Base-by-base conservation (phyloP, 37 sponge, comb jelly and placozoan species). In the Tethya wilhelma region DNA sequence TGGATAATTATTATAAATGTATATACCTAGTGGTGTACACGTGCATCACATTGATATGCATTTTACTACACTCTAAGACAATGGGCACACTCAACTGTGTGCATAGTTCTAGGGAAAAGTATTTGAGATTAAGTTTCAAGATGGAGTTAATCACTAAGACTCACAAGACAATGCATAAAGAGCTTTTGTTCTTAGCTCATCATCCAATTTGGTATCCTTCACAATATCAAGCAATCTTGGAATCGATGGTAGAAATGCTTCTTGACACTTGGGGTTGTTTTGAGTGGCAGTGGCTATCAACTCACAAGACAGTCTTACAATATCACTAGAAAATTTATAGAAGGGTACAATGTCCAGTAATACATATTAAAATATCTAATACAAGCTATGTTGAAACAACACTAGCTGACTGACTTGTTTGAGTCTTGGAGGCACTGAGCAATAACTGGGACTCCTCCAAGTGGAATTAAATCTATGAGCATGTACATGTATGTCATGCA, bases 121-220 rank as follows among this genome's bases (percentile, higher is more conserved):
- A 14, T 49, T 49, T 19, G 14, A 14, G 9, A 49, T 49, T 49
- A 49, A 49, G 14, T 49, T 49, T 49, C 19, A 34, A 4, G 6
- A 60, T n/a, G 11, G 63, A 26, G 26, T 60, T 31, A 19, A 64
- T 28, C 2, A 6, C 5, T 19, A 53, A 49, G 19, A 84, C 89
- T 82, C 53, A 88, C 89, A 82, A 30, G 89, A 88, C 3, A 88
- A 22, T 30, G 89, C 89, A 70, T 75, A 82, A 19, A 88, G 62
- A 62, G 89, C 82, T 40, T 88, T 81, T 22, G 71, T 38, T 45
- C 70, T 45, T 25, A 43, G 40, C 19, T 38, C 79, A 14, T 29
- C 46, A 39, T 70, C 28, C 22, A 34, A 33, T 23, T 33, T 39
- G 8, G 55, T 31, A 28, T 40, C 28, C 14, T 63, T 25, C 2